A percentile compares a stretch with the other conserved stretches of the same genome.
These are phyloP conservation scores for Sebastolobus altivelis DNA, from an alignment of 2,797 vertebrate species.

Conservation along the genomic window DNA sequence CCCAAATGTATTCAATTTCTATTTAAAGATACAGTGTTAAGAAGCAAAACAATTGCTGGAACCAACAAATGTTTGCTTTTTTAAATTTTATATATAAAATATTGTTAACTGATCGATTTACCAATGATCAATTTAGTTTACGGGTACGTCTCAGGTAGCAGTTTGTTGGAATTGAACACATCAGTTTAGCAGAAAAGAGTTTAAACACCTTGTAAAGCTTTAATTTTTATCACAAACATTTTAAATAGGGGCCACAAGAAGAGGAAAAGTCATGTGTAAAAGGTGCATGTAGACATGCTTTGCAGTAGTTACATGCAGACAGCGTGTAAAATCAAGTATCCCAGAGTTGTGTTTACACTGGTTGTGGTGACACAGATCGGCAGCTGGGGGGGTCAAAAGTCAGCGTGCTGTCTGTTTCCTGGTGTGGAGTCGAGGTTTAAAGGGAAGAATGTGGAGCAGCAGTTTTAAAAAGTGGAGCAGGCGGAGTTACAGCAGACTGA, in stretches of 20 bases:
- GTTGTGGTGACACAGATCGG: constrained; percentile 6
- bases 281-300: not conserved
- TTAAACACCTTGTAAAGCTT: not conserved
- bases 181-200: not conserved
- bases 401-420: not conserved
- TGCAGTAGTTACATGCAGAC: not conserved
- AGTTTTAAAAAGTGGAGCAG: constrained; percentile 18
- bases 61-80: not conserved
- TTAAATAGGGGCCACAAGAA: not conserved
- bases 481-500: constrained; percentile 31
- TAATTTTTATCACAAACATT: not conserved
- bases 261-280: not conserved
- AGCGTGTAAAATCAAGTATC: not conserved
- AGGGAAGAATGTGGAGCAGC: constrained; percentile 43
- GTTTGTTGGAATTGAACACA: not conserved
- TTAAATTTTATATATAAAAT: not conserved
- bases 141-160: too few relatives aligned
- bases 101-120: not conserved
- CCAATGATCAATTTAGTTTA: not conserved
- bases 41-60: not conserved
- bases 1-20: not conserved
- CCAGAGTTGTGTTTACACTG: not conserved
- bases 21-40: not conserved
- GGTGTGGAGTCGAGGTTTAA: constrained; percentile 15
- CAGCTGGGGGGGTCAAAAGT: constrained; percentile 26